phyloP scores from a whole-genome alignment of 2,797 vertebrate genomes.

The Anniella stebbinsi region DNA sequence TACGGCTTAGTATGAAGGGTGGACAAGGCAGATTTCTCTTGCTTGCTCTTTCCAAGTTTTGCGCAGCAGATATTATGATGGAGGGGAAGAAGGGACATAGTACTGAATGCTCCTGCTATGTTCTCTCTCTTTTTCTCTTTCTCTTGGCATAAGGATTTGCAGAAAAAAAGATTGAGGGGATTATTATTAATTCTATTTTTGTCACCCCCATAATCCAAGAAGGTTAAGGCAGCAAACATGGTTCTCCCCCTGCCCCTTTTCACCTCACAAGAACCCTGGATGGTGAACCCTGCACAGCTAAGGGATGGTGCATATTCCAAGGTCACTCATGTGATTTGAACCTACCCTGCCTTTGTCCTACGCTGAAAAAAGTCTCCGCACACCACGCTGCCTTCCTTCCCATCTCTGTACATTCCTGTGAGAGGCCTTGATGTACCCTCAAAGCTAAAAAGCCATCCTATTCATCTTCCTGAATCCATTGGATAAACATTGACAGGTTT shows the following conservation, averaged over 20 bases:
- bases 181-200: background rate
- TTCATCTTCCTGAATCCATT: background rate
- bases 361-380: background rate
- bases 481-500: background rate
- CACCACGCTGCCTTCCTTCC: background rate
- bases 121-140: too few relatives aligned
- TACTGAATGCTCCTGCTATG: background rate
- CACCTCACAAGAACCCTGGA: too few relatives aligned
- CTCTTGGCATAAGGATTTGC: background rate
- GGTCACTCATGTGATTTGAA: too few relatives aligned
- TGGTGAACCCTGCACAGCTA: too few relatives aligned
- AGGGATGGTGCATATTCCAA: too few relatives aligned
- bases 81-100: too few relatives aligned
- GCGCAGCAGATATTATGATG: background rate
- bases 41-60: background rate
- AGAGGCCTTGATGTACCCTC: background rate
- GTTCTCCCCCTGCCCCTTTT: too few relatives aligned
- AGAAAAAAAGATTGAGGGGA: background rate
- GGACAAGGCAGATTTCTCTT: too few relatives aligned
- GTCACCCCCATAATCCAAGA: background rate
- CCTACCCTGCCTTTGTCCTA: background rate
- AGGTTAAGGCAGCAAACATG: background rate
- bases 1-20: background rate
- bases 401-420: background rate
- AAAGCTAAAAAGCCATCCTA: background rate